Percentiles rank a stretch among this genome's conserved stretches.
phyloP scores from a whole-genome alignment of 2,888 invertebrate genomes.

The Colletes collaris region DNA sequence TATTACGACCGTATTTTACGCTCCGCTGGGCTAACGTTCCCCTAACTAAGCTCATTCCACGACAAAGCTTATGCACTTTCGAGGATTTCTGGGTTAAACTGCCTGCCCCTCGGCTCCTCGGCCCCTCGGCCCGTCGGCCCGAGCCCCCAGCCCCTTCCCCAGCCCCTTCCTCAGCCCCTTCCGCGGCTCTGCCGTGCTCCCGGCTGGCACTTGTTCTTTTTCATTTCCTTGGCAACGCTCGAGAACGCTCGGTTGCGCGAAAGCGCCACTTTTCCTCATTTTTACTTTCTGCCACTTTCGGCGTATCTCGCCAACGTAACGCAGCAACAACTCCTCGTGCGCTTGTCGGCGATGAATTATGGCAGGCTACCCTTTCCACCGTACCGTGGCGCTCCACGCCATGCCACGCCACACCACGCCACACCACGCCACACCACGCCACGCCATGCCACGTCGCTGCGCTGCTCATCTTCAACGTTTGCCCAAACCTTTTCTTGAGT shows the following conservation, averaged over 20 bases:
- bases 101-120: constrained; percentile 14
- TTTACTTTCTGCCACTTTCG: constrained; percentile 32
- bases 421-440: too few species aligned
- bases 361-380: not conserved
- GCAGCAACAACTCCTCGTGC: constrained; percentile 14
- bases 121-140: not conserved
- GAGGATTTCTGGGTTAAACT: constrained; percentile 72
- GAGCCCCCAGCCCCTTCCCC: constrained; percentile 5
- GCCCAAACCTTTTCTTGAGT: not conserved
- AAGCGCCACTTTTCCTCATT: constrained; percentile 62
- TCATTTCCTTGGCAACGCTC: constrained; percentile 56
- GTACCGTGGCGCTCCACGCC: too few species aligned
- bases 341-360: constrained; percentile 31
- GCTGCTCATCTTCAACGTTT: too few species aligned
- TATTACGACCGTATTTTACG: constrained; percentile 76
- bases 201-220: constrained; percentile 37
- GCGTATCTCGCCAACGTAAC: constrained; percentile 13
- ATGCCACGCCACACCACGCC: too few species aligned
- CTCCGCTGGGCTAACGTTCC: constrained; percentile 69
- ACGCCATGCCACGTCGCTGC: too few species aligned
- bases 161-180: not conserved
- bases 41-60: constrained; percentile 76
- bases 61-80: constrained; percentile 76
- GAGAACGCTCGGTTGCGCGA: constrained; percentile 54
- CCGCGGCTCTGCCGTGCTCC: constrained; percentile 11